Evolutionary conservation across 2,888 invertebrate genomes (phyloP).

Genomic region (Phasia obesa): DNA sequence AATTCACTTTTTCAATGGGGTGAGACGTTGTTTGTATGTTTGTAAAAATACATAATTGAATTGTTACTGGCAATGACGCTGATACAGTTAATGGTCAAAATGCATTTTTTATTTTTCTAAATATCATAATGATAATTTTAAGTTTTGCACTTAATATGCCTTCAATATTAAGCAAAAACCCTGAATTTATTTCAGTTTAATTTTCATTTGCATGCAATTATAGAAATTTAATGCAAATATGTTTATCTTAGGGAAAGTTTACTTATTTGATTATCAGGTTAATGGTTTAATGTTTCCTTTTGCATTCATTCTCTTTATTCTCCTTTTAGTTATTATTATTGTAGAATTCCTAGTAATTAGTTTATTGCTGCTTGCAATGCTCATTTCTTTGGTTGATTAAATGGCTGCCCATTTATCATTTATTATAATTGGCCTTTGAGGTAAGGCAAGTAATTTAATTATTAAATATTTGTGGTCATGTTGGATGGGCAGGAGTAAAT

Average conservation of each 20-base stretch:
- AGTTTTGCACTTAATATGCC: not conserved
- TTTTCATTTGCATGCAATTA: not conserved
- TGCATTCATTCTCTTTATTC: not conserved
- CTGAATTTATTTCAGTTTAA: slow-evolving; percentile 11
- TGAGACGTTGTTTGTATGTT: not conserved
- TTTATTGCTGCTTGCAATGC: not conserved
- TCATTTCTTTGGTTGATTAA: slow-evolving; percentile 1
- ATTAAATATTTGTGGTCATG: slow-evolving; percentile 24
- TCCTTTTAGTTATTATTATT: not conserved
- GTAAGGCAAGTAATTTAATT: slow-evolving; percentile 41
- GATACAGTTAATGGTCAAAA: not conserved
- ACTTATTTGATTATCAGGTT: not conserved
- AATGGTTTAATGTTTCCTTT: not conserved
- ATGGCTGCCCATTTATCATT: not conserved
- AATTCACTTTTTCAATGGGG: not conserved
- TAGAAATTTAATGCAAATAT: not conserved
- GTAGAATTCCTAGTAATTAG: slow-evolving; percentile 1
- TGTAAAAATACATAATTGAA: slow-evolving; percentile 18
- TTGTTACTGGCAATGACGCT: slow-evolving; percentile 30
- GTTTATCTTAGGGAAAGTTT: not conserved
- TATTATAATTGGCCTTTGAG: slow-evolving; percentile 27
- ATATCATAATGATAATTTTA: slow-evolving; percentile 9
- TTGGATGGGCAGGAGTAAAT: not conserved
- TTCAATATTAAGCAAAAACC: not conserved
- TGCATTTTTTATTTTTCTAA: not conserved